A percentile compares a stretch with the other conserved stretches of the same genome.
phyloP scores from a whole-genome alignment of 2,113 vertebrate genomes.

The Epinephelus fuscoguttatus region DNA sequence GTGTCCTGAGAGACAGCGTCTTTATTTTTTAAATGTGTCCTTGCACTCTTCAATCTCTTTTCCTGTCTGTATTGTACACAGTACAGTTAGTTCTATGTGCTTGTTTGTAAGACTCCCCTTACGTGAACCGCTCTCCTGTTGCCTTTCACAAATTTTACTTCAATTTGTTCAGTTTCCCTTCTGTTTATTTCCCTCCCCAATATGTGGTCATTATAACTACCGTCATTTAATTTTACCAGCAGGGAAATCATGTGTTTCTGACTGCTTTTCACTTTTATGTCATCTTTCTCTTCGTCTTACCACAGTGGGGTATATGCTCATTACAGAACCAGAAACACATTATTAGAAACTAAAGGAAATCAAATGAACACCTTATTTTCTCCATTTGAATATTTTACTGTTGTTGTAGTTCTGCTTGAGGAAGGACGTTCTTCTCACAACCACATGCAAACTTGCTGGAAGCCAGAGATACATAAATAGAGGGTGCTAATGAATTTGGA shows the following conservation, averaged over 20 bases:
- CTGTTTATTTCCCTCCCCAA: background rate
- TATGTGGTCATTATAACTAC: background rate
- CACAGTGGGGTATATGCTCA: background rate
- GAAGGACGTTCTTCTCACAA: background rate
- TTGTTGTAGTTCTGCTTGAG: background rate
- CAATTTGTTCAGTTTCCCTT: background rate
- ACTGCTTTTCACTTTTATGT: background rate
- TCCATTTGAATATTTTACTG: background rate
- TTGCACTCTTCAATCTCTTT: too few relatives aligned
- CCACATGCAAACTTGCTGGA: background rate
- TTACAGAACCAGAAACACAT: background rate
- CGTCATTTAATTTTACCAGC: conserved; percentile 13
- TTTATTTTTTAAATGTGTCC: too few relatives aligned
- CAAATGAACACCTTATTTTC: background rate
- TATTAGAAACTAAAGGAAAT: conserved; percentile 3
- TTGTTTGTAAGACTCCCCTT: too few relatives aligned
- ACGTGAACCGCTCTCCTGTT: background rate
- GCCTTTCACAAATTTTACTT: background rate
- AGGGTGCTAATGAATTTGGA: background rate
- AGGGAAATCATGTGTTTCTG: conserved; percentile 4
- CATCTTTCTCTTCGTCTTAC: background rate
- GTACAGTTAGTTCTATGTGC: too few relatives aligned
- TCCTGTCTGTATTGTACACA: too few relatives aligned
- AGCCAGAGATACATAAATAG: background rate
- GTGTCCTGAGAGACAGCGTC: too few relatives aligned